Evolutionary conservation across 2,888 invertebrate genomes (phyloP), one percentile per base, ranked within the genome.

Genomic region (Apotomis capreana): DNA sequence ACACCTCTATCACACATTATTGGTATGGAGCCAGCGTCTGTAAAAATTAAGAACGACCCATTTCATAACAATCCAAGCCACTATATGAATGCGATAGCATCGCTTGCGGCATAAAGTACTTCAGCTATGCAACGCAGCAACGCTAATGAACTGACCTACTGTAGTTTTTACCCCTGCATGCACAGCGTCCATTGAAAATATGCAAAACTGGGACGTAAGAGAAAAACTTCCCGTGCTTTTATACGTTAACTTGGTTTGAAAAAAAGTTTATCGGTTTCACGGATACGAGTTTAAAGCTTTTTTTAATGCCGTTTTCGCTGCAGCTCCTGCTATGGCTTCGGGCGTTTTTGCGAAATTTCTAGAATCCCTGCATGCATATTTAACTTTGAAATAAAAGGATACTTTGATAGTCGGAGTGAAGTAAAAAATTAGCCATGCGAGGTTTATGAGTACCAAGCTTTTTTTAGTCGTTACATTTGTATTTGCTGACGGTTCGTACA

Each of bases 211-310:
- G 81, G 79, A 78, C 84, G 82, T 83, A 83, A 84, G 85, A 79
- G 82, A 83, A 83, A 87, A 85, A 87, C 84, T 87, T 87, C 76
- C 78, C 81, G 78, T 84, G 84, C 87, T 85, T 88, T 86, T 87
- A 84, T 79, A 78, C 75, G 83, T 85, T 89, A 84, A 84, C 84
- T 84, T 83, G 78, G 78, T 78, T 79, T 78, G 49, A 72, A 82
- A 83, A 83, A 87, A 87, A 88, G 81, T 89, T 89, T 87, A 87
- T 87, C 85, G 81, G 79, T 76, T 78, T 76, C 76, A 78, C 79
- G 78, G 78, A 80, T 79, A 76, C 78, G 77, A 78, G 81, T 77
- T 81, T 80, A 76, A 77, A 76, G 78, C 79, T 80, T 75, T 71
- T 79, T 78, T 77, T 71, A 76, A 78, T 70, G 72, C 76, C 58